phyloP scores from a whole-genome alignment of 2,113 vertebrate genomes.

The Heterochromis multidens region DNA sequence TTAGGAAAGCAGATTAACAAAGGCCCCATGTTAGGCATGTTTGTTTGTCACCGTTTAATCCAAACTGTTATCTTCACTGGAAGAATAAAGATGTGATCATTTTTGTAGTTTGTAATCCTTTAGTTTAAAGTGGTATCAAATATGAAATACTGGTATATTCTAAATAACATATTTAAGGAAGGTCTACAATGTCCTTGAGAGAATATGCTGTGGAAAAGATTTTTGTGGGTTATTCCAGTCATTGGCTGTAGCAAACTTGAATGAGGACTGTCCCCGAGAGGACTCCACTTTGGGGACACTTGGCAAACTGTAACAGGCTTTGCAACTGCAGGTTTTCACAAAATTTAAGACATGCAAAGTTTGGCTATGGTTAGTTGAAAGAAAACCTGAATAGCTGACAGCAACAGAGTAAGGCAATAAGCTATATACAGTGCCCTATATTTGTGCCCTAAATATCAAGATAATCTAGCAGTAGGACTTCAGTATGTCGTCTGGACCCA shows the following conservation, averaged over 20 bases:
- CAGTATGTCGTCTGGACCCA: background rate
- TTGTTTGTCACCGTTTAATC: background rate
- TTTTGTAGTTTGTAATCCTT: background rate
- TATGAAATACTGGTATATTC: background rate
- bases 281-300: conserved; percentile 35
- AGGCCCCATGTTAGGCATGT: background rate
- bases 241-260: conserved; percentile 22
- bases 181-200: background rate
- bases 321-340: background rate
- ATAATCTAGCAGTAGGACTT: background rate
- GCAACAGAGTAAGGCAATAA: background rate
- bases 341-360: background rate
- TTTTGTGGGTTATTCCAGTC: conserved; percentile 14
- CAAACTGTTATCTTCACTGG: background rate
- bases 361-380: background rate
- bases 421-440: background rate
- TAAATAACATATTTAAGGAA: background rate
- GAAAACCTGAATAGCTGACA: background rate
- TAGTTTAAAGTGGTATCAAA: background rate
- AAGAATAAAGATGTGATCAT: background rate
- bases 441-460: background rate
- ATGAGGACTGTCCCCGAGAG: conserved; percentile 51
- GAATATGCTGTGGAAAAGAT: background rate
- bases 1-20: background rate
- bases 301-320: conserved; percentile 34